Conservation (phyloP, 2,113 vertebrate genomes). For the Perca flavescens region DNA sequence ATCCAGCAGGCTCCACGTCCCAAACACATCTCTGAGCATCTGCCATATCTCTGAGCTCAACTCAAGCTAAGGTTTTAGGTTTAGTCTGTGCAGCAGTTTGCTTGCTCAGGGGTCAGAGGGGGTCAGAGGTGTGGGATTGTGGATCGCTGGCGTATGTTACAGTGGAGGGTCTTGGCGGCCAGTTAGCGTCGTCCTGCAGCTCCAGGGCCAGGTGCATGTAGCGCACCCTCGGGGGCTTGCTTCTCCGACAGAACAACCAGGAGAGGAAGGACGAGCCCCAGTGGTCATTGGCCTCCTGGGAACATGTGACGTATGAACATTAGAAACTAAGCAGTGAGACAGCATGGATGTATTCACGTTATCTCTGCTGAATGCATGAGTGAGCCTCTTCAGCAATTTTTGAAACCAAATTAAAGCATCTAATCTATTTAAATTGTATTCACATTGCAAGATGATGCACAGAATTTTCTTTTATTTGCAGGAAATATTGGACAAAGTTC, state of each 20-base stretch:
- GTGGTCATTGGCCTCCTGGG: constrained; percentile 83
- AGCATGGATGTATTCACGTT: background rate
- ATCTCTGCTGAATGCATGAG: background rate
- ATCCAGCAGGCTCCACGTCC: background rate
- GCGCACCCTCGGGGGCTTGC: constrained; percentile 85
- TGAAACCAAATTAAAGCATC: background rate
- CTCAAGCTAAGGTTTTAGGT: background rate
- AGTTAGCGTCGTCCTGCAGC: constrained; percentile 89
- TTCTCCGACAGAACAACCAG: constrained; percentile 80
- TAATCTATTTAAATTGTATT: background rate
- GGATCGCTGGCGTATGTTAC: constrained; percentile 86
- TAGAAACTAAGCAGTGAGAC: background rate
- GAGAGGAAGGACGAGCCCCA: constrained; percentile 84
- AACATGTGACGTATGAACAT: constrained; percentile 5
- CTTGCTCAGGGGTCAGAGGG: constrained; percentile 51
- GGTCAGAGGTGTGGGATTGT: constrained; percentile 39
- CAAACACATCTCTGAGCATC: background rate
- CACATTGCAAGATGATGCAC: background rate
- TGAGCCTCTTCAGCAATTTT: background rate
- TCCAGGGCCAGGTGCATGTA: constrained; percentile 92
- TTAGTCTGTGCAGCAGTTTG: constrained; percentile 22
- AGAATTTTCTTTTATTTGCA: background rate
- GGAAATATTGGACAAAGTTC: background rate
- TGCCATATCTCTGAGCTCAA: background rate
- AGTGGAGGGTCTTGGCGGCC: constrained; percentile 91